Percentiles rank a stretch among this genome's conserved stretches.
These are phyloP conservation scores for Lottia scabra DNA, from an alignment of 2,888 invertebrate species.

Conservation along the genomic window DNA sequence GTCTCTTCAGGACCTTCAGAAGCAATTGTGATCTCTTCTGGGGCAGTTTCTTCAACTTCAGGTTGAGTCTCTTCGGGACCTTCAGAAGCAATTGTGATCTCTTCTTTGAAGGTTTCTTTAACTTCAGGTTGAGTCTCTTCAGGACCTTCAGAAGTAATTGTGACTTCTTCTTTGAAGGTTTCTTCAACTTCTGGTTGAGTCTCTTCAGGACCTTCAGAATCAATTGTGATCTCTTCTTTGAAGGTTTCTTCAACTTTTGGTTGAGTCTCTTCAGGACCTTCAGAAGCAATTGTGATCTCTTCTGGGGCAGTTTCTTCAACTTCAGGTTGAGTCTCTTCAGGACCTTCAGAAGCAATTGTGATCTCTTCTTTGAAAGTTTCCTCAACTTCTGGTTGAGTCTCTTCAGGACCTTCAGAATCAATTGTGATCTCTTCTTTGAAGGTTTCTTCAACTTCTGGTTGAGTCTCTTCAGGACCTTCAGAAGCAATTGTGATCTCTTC, in stretches of 20 bases:
- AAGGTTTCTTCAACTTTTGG: constrained; percentile 7
- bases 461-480: constrained; percentile 7
- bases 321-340: constrained; percentile 7
- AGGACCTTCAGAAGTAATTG: too few relatives aligned
- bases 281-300: background rate
- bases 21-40: background rate
- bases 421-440: constrained; percentile 9
- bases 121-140: too few relatives aligned
- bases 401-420: constrained; percentile 2
- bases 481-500: too few relatives aligned
- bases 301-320: constrained; percentile 11
- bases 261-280: constrained; percentile 17
- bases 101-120: constrained; percentile 15
- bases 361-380: constrained; percentile 10
- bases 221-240: constrained; percentile 6
- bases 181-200: too few relatives aligned
- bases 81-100: constrained; percentile 11
- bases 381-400: constrained; percentile 1
- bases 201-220: too few relatives aligned
- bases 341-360: background rate
- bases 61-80: constrained; percentile 14
- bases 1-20: too few relatives aligned
- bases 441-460: background rate
- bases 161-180: too few relatives aligned
- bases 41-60: constrained; percentile 8